These are phyloP conservation scores for Daboia siamensis DNA, from an alignment of 2,113 vertebrate species.

Conservation along the genomic window DNA sequence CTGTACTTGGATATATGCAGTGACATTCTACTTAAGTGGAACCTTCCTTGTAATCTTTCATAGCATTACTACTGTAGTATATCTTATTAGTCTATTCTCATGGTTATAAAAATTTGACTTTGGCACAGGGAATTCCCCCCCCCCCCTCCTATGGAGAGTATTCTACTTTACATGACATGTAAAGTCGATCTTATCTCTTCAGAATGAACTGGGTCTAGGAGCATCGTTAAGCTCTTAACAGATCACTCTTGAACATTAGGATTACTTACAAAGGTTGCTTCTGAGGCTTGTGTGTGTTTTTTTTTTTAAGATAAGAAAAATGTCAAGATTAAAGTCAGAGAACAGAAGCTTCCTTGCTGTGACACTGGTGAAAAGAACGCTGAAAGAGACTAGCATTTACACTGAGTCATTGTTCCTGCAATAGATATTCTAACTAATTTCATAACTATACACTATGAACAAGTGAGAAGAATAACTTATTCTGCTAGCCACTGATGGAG, in stretches of 20 bases:
- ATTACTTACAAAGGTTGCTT: background rate
- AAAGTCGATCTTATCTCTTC: background rate
- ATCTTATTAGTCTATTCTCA: background rate
- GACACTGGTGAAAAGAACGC: background rate
- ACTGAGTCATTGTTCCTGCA: background rate
- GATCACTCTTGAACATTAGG: background rate
- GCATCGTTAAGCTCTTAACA: background rate
- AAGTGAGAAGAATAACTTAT: background rate
- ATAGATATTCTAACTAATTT: background rate
- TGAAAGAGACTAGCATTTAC: background rate
- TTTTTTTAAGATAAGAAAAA: background rate
- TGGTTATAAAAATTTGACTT: background rate
- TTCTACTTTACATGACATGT: background rate
- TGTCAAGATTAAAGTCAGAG: background rate
- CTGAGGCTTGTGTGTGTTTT: background rate
- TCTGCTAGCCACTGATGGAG: constrained; percentile 18
- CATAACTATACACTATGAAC: background rate
- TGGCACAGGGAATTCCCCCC: background rate
- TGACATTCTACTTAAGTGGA: background rate
- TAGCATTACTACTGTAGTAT: background rate
- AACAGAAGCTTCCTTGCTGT: background rate
- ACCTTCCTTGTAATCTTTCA: background rate
- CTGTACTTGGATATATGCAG: background rate
- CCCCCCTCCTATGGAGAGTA: background rate
- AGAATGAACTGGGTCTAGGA: background rate